phyloP scores from a whole-genome alignment of 2,113 vertebrate genomes.

The Sardina pilchardus region DNA sequence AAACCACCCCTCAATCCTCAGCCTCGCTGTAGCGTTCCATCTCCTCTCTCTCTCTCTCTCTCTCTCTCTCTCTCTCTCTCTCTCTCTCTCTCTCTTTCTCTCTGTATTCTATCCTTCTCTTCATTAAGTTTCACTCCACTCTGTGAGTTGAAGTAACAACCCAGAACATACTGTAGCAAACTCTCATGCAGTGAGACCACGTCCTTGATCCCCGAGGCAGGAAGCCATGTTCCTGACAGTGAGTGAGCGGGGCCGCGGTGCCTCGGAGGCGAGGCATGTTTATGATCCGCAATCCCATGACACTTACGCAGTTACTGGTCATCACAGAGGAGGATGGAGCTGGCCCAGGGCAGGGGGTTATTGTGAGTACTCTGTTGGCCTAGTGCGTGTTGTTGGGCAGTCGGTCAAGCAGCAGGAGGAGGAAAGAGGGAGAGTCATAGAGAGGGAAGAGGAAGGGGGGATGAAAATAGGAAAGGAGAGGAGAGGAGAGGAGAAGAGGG shows the following conservation, averaged over 20 bases:
- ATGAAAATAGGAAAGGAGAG: background rate
- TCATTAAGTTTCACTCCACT: background rate
- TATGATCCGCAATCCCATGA: background rate
- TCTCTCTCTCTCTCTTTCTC: too few species aligned
- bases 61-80: too few species aligned
- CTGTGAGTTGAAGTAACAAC: background rate
- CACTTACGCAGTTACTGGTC: background rate
- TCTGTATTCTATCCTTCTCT: background rate
- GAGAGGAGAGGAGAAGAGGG: background rate
- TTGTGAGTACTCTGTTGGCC: background rate
- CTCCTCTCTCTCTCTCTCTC: background rate
- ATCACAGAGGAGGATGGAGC: background rate
- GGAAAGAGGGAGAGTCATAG: too few species aligned
- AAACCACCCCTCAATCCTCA: background rate
- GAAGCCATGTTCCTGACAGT: background rate
- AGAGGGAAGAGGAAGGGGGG: background rate
- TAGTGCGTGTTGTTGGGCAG: background rate
- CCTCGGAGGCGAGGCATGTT: background rate
- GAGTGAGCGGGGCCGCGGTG: background rate
- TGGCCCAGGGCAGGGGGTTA: background rate
- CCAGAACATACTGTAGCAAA: background rate
- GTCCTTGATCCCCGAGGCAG: background rate
- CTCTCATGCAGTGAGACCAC: background rate
- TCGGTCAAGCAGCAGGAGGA: background rate
- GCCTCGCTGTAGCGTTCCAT: background rate